These are phyloP conservation scores for Cuculus canorus DNA, from an alignment of 2,797 vertebrate genomes.

Conservation along the genomic window DNA sequence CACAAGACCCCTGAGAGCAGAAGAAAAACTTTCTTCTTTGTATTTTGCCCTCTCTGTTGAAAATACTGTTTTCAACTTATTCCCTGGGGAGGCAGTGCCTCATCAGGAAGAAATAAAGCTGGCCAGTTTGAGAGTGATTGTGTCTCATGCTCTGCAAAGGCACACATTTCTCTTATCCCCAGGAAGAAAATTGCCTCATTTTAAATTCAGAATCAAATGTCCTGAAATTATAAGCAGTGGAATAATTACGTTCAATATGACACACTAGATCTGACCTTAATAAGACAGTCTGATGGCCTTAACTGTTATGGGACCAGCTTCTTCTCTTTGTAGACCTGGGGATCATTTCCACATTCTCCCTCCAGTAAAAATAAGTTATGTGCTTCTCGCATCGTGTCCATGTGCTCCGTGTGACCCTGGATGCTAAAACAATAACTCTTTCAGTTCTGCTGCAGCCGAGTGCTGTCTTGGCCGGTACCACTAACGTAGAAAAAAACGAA, in stretches of 20 bases:
- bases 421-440: not conserved
- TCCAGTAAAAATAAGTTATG: conserved; percentile 5
- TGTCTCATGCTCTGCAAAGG: conserved; percentile 45
- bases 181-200: conserved; percentile 63
- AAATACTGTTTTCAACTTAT: conserved; percentile 33
- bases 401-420: not conserved
- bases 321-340: not conserved
- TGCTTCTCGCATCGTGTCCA: not conserved
- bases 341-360: not conserved
- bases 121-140: conserved; percentile 9
- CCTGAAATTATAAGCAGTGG: conserved; percentile 55
- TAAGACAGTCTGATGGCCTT: conserved; percentile 32
- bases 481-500: not conserved
- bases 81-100: conserved; percentile 28
- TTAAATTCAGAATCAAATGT: conserved; percentile 61
- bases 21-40: conserved; percentile 50
- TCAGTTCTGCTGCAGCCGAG: not conserved
- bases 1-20: conserved; percentile 11
- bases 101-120: conserved; percentile 59
- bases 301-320: not conserved
- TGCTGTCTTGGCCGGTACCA: not conserved
- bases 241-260: conserved; percentile 46
- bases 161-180: conserved; percentile 49
- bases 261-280: conserved; percentile 48
- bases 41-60: conserved; percentile 25